These are phyloP conservation scores for Ophion obscuratus DNA, from an alignment of 2,888 invertebrate species.

Conservation along the genomic window DNA sequence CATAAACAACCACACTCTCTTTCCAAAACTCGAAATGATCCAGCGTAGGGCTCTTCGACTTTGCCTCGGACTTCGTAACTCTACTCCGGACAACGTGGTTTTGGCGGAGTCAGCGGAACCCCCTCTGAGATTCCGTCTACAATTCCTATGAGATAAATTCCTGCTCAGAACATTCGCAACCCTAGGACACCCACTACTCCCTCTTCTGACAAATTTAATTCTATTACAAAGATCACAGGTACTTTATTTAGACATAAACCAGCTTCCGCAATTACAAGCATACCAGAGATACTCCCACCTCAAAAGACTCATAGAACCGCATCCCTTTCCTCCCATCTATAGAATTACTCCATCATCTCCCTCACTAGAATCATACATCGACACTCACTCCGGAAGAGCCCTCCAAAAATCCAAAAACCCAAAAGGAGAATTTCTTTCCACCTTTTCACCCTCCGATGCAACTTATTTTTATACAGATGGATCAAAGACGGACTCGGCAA, in stretches of 20 bases:
- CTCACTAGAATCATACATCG: neutral
- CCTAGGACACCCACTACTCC: constrained; percentile 1
- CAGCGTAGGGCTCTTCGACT: constrained; percentile 31
- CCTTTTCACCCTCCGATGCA: neutral
- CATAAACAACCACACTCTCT: neutral
- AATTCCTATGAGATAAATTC: constrained; percentile 13
- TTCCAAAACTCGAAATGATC: constrained; percentile 1
- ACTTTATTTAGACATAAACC: neutral
- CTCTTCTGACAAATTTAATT: neutral
- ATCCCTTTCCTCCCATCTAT: constrained; percentile 22
- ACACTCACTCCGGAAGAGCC: neutral
- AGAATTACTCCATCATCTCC: neutral
- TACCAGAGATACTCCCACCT: neutral
- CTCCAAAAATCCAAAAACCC: neutral
- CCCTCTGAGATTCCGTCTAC: neutral
- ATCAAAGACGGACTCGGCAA: constrained; percentile 24
- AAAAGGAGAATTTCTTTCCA: neutral
- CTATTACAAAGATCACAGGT: neutral
- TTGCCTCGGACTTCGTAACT: constrained; percentile 32
- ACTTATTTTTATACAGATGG: constrained; percentile 60
- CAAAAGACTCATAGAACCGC: neutral
- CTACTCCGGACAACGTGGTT: constrained; percentile 49
- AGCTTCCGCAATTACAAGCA: neutral
- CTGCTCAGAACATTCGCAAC: neutral
- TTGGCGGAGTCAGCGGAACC: constrained; percentile 48